These are phyloP conservation scores for Ptilorrhoa leucosticta DNA, from an alignment of 2,113 vertebrate species.

Conservation along the genomic window DNA sequence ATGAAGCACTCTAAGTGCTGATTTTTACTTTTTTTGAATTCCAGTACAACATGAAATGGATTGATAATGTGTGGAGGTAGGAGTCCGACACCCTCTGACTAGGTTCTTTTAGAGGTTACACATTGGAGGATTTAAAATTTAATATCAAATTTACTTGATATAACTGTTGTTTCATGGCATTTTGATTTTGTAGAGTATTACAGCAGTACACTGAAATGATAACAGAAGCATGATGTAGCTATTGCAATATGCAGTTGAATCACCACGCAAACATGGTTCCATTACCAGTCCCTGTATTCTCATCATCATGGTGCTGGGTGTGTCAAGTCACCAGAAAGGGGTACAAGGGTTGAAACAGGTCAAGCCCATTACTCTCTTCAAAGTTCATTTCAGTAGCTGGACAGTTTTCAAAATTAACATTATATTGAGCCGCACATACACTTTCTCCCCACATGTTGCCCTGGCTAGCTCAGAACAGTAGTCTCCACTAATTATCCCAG, in stretches of 20 bases:
- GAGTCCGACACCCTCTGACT: not conserved
- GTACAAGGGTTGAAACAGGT: not conserved
- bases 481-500: not conserved
- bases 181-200: not conserved
- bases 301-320: fast-evolving
- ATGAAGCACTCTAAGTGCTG: not conserved
- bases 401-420: not conserved
- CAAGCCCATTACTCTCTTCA: not conserved
- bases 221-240: not conserved
- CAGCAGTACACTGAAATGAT: not conserved
- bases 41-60: not conserved
- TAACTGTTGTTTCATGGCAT: not conserved
- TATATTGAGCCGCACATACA: not conserved
- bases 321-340: not conserved
- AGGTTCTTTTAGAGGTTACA: not conserved
- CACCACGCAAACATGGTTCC: not conserved
- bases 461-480: not conserved
- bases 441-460: not conserved
- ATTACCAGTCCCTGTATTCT: not conserved
- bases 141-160: not conserved
- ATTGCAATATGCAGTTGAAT: not conserved
- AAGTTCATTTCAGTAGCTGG: not conserved
- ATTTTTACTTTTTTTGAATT: not conserved
- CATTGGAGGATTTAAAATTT: not conserved
- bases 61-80: not conserved